phyloP scores from a whole-genome alignment of 2,797 vertebrate species.

The Sebastes taczanowskii region DNA sequence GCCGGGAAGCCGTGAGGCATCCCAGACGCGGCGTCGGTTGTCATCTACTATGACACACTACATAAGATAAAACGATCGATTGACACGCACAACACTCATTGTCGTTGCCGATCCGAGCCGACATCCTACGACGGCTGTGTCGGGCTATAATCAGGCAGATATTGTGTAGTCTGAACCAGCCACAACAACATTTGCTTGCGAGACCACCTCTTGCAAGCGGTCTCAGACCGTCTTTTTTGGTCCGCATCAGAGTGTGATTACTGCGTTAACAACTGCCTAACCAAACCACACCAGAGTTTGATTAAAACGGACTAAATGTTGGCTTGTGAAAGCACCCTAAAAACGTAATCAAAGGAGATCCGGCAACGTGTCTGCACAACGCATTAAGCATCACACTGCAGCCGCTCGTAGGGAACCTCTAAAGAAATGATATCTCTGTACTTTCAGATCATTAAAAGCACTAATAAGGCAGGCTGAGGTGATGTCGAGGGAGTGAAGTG shows the following conservation, averaged over 20 bases:
- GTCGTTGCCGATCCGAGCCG: not conserved
- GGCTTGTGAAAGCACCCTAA: not conserved
- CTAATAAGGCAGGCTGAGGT: conserved; percentile 46
- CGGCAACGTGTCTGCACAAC: conserved; percentile 18
- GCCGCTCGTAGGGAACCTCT: conserved; percentile 16
- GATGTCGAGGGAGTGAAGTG: conserved; percentile 51
- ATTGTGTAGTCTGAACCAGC: not conserved
- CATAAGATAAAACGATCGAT: no score
- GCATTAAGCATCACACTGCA: conserved; percentile 5
- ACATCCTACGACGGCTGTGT: not conserved
- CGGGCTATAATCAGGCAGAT: not conserved
- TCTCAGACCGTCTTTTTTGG: not conserved
- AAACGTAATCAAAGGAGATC: conserved; percentile 38
- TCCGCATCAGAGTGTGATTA: no score
- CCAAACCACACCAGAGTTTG: not conserved
- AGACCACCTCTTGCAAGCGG: not conserved
- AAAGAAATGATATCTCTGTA: conserved; percentile 49
- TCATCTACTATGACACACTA: no score
- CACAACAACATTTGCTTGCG: not conserved
- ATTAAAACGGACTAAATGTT: not conserved
- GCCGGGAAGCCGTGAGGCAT: no score
- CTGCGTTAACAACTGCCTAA: not conserved
- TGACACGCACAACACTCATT: no score
- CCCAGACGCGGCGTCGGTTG: no score
- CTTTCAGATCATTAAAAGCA: conserved; percentile 60